Evolutionary conservation across 2,113 vertebrate species (phyloP).

Genomic region (Alethe diademata): DNA sequence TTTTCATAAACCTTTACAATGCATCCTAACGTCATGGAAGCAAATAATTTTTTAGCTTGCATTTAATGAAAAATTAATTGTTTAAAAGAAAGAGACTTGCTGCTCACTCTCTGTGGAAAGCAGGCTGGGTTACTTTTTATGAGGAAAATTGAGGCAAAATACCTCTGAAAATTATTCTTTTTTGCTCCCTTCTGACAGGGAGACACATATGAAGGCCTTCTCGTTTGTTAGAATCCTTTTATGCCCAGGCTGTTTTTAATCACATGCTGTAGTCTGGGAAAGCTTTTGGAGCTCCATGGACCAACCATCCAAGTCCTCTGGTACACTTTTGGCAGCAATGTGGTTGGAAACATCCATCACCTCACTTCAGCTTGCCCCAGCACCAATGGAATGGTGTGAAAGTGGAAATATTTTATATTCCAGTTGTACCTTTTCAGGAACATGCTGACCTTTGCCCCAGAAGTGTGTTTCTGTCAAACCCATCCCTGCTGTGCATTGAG

Average conservation of each 20-base stretch:
- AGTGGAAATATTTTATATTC: background rate
- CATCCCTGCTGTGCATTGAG: background rate
- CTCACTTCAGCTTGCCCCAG: background rate
- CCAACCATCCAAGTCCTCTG: background rate
- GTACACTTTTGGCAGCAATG: background rate
- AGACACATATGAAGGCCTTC: background rate
- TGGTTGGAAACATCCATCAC: background rate
- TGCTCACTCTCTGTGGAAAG: background rate
- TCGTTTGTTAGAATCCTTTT: background rate
- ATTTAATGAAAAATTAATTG: background rate
- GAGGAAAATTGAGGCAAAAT: background rate
- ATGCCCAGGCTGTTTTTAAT: background rate
- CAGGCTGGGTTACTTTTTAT: background rate
- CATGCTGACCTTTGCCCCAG: background rate
- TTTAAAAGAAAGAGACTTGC: background rate
- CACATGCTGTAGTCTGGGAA: background rate
- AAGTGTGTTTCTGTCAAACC: background rate
- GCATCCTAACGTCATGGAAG: background rate
- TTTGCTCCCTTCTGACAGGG: background rate
- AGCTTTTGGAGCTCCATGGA: background rate
- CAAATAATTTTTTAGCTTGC: background rate
- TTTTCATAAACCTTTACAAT: background rate
- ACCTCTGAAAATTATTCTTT: background rate
- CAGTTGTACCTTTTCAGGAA: background rate
- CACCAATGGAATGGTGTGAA: rapidly evolving